Evolutionary conservation across 2,888 invertebrate genomes (phyloP).

Genomic region (Dryocosmus kuriphilus): DNA sequence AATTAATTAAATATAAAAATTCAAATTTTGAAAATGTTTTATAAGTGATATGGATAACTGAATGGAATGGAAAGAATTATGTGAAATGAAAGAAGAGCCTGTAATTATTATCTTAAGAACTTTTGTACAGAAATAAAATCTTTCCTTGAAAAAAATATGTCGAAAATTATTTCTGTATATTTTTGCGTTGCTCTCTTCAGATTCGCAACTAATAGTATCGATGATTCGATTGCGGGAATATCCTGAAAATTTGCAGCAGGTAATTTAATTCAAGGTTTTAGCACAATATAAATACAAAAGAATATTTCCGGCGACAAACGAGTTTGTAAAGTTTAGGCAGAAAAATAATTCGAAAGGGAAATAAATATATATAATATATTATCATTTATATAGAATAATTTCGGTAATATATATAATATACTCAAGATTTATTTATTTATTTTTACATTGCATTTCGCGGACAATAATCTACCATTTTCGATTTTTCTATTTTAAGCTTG

Average conservation of each 20-base stretch:
- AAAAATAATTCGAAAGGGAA: too few relatives aligned
- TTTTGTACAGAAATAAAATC: slow-evolving; percentile 35
- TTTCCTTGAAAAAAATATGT: not conserved
- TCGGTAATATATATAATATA: too few relatives aligned
- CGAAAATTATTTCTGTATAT: not conserved
- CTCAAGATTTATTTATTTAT: too few relatives aligned
- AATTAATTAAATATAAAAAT: not conserved
- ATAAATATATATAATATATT: too few relatives aligned
- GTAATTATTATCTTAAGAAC: not conserved
- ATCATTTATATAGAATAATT: too few relatives aligned
- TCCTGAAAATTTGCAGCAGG: not conserved
- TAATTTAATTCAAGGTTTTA: not conserved
- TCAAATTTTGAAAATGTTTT: not conserved
- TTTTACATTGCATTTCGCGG: too few relatives aligned
- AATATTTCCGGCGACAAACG: slow-evolving; percentile 2
- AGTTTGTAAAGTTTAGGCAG: not conserved
- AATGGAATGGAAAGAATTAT: slow-evolving; percentile 7
- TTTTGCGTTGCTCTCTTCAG: not conserved
- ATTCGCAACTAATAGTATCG: not conserved
- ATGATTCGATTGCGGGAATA: not conserved
- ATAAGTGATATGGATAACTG: not conserved
- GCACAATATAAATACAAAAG: not conserved
- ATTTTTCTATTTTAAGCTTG: too few relatives aligned
- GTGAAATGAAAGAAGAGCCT: not conserved
- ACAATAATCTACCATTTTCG: too few relatives aligned